Conservation (phyloP, 2,113 vertebrate species). For the Vidua macroura region DNA sequence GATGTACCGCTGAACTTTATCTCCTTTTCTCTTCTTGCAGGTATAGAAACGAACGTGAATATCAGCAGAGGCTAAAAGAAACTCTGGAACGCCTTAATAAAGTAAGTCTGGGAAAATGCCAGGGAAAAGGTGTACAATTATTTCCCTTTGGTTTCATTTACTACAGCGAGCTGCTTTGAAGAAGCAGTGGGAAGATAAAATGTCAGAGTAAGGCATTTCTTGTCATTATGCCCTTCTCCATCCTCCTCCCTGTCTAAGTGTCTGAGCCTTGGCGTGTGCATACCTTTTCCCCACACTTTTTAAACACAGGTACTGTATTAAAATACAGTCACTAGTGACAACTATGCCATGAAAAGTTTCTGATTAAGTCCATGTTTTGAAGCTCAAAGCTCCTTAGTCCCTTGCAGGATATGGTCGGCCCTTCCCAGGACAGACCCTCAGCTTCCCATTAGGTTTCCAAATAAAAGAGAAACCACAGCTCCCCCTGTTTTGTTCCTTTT, state of each 20-base stretch:
- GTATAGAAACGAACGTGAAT: slow-evolving; percentile 92
- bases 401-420: not conserved
- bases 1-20: not conserved
- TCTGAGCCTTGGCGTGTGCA: fast-evolving
- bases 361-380: not conserved
- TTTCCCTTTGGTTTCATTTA: not conserved
- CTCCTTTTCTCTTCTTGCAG: slow-evolving; percentile 67
- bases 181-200: not conserved
- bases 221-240: not conserved
- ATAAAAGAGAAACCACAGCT: not conserved
- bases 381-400: not conserved
- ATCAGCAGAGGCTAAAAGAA: slow-evolving; percentile 83
- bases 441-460: not conserved
- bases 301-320: not conserved
- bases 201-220: not conserved
- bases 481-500: not conserved
- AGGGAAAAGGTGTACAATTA: not conserved
- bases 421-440: not conserved
- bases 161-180: not conserved
- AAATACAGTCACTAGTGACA: not conserved
- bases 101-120: slow-evolving; percentile 69
- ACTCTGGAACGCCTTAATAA: slow-evolving; percentile 90
- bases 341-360: not conserved
- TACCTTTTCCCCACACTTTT: fast-evolving
- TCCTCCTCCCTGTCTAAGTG: not conserved